Percentiles rank a stretch among this genome's conserved stretches.
These are phyloP conservation scores for Philopotamus ludificatus DNA, from an alignment of 1,140 invertebrate genomes.

Conservation along the genomic window DNA sequence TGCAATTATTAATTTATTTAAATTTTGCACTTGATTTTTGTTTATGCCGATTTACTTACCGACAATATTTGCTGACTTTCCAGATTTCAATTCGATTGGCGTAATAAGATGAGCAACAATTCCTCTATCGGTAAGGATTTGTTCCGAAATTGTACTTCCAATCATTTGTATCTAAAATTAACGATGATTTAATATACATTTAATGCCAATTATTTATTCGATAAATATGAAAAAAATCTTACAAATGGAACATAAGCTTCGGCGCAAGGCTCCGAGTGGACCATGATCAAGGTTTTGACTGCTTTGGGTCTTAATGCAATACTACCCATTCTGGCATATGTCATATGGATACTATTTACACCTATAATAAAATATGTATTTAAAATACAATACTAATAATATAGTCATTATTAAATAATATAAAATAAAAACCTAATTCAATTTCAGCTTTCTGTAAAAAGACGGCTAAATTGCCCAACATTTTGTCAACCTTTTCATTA, in stretches of 20 bases:
- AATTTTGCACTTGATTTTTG: slow-evolving; percentile 10
- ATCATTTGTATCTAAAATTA: slow-evolving; percentile 42
- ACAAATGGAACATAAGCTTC: slow-evolving; percentile 44
- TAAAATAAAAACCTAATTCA: slow-evolving; percentile 39
- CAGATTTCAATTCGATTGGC: slow-evolving; percentile 43
- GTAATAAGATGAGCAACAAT: slow-evolving; percentile 46
- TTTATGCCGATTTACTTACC: slow-evolving; percentile 47
- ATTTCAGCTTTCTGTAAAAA: slow-evolving; percentile 42
- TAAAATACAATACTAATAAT: background rate
- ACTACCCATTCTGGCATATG: slow-evolving; percentile 44
- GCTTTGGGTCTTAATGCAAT: slow-evolving; percentile 49
- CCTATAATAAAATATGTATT: slow-evolving; percentile 38
- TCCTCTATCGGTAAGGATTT: slow-evolving; percentile 44
- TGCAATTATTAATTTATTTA: background rate
- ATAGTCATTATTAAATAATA: background rate
- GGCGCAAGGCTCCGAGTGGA: slow-evolving; percentile 45
- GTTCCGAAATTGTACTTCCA: slow-evolving; percentile 35
- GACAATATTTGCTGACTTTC: slow-evolving; percentile 46
- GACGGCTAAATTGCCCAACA: slow-evolving; percentile 36
- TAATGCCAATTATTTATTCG: background rate
- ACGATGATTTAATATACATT: background rate
- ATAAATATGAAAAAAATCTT: slow-evolving; percentile 28
- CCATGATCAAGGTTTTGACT: slow-evolving; percentile 49
- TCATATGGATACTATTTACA: slow-evolving; percentile 43
- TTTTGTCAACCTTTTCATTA: slow-evolving; percentile 40